A percentile compares a stretch with the other conserved stretches of the same genome.
phyloP scores from a whole-genome alignment of 1,140 invertebrate genomes.

The Harpegnathos saltator region DNA sequence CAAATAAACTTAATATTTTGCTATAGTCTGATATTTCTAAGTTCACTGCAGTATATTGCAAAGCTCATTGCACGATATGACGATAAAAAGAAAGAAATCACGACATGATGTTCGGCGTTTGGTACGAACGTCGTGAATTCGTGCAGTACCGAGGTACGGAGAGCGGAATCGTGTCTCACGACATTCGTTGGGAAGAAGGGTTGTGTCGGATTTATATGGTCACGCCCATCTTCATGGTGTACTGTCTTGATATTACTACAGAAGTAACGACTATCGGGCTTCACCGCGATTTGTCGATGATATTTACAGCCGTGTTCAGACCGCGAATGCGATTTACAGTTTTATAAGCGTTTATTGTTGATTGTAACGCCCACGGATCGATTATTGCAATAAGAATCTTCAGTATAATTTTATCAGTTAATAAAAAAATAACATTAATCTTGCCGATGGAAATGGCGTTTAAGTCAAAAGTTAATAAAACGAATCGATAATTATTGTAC shows the following conservation, averaged over 20 bases:
- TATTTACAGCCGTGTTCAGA: background rate
- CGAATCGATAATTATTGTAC: background rate
- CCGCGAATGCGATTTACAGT: constrained; percentile 18
- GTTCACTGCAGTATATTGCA: too few species aligned
- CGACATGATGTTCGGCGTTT: too few species aligned
- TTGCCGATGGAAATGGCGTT: background rate
- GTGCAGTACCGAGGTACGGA: too few species aligned
- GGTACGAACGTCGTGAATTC: too few species aligned
- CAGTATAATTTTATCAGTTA: constrained; percentile 23
- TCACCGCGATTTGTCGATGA: constrained; percentile 36
- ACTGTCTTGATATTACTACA: constrained; percentile 37
- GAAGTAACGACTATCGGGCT: constrained; percentile 30
- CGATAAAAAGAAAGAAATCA: too few species aligned
- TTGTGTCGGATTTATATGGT: constrained; percentile 40
- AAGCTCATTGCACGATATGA: too few species aligned
- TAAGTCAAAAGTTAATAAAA: background rate
- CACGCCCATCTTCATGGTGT: constrained; percentile 58
- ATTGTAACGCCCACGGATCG: background rate
- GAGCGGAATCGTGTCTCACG: constrained; percentile 62
- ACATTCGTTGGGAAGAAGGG: constrained; percentile 39
- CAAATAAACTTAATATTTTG: too few species aligned
- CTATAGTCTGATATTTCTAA: too few species aligned
- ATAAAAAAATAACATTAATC: background rate
- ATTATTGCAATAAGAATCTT: background rate
- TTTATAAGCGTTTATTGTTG: constrained; percentile 10